Percentiles rank a stretch among this genome's conserved stretches.
These are phyloP conservation scores for Tromatobia lineatoria DNA, from an alignment of 2,888 invertebrate species.

Conservation along the genomic window DNA sequence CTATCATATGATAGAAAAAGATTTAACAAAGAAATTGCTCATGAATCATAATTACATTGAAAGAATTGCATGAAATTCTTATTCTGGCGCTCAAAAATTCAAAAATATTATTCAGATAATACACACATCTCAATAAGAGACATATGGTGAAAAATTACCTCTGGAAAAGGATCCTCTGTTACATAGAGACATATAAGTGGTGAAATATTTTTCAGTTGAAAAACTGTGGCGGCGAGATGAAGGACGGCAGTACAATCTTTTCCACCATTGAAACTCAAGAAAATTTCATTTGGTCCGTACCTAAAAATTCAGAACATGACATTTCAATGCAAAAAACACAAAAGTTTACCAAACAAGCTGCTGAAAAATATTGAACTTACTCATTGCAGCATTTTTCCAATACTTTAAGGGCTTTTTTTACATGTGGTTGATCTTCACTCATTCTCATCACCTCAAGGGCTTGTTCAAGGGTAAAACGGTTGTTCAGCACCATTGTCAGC, in stretches of 20 bases:
- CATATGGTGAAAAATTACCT: constrained; percentile 84
- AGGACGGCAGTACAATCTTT: constrained; percentile 98
- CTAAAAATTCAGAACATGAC: constrained; percentile 85
- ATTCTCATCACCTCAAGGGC: constrained; percentile 74
- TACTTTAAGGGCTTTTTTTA: constrained; percentile 77
- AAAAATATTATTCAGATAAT: no score
- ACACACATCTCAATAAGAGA: no score
- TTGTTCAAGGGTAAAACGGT: constrained; percentile 74
- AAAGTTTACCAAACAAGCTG: not conserved
- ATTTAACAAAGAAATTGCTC: no score
- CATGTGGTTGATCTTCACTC: constrained; percentile 72
- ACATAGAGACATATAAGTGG: constrained; percentile 92
- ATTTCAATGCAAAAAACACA: constrained; percentile 33
- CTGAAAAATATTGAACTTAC: constrained; percentile 71
- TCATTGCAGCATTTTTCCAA: constrained; percentile 79
- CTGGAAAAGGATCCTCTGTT: constrained; percentile 93
- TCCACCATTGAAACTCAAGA: constrained; percentile 98
- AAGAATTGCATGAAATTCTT: no score
- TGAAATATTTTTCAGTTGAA: constrained; percentile 83
- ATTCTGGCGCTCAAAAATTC: no score
- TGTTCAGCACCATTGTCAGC: constrained; percentile 66
- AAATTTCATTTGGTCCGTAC: constrained; percentile 92
- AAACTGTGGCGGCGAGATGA: constrained; percentile 88
- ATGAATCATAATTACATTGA: no score
- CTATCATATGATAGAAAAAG: not conserved